These are phyloP conservation scores for Leontopithecus rosalia DNA, from an alignment of 2,797 vertebrate genomes.

Conservation along the genomic window DNA sequence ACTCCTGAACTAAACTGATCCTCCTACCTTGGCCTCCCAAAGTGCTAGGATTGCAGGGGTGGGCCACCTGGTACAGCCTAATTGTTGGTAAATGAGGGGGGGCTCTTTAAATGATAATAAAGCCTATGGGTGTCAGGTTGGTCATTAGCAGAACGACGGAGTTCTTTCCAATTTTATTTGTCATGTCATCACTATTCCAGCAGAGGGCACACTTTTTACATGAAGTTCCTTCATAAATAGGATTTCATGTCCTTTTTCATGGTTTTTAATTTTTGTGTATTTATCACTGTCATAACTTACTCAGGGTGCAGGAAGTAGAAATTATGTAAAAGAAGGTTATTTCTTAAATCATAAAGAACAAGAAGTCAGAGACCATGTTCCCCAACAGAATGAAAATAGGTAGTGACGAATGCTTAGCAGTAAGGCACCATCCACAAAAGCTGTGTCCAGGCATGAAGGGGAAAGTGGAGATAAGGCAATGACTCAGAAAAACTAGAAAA, in stretches of 20 bases:
- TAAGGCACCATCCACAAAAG: neutral
- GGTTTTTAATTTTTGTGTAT: neutral
- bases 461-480: neutral
- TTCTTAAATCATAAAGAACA: neutral
- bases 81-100: neutral
- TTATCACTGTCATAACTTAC: neutral
- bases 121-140: neutral
- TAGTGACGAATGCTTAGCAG: neutral
- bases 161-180: neutral
- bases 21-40: neutral
- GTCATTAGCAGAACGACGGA: neutral
- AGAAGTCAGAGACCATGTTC: neutral
- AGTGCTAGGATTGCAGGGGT: neutral
- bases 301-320: neutral
- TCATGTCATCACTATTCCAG: neutral
- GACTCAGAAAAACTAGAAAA: neutral
- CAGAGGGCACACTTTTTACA: slow-evolving; percentile 38
- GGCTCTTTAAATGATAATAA: neutral
- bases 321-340: neutral
- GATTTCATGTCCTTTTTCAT: neutral
- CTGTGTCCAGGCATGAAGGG: neutral
- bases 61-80: neutral
- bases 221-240: neutral
- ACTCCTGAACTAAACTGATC: neutral
- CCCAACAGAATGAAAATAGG: neutral